A percentile compares a stretch with the other conserved stretches of the same genome.
Evolutionary conservation across 2,113 vertebrate genomes (phyloP).

Genomic region (Bos indicus): DNA sequence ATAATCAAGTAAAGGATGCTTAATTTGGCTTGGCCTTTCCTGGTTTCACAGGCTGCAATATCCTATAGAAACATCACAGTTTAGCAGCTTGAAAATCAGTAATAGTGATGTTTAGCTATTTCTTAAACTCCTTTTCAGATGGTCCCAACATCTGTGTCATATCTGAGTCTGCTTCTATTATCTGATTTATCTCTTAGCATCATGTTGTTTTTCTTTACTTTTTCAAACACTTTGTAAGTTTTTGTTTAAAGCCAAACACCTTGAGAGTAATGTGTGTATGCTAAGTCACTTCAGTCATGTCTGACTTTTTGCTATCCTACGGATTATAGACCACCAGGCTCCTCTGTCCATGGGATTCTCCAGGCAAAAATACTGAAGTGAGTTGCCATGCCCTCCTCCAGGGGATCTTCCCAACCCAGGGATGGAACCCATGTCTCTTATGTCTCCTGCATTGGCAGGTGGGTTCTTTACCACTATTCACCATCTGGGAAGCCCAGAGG

Average conservation of each 20-base stretch:
- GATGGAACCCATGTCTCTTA: not conserved
- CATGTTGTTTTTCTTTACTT: not conserved
- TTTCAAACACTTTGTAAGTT: not conserved
- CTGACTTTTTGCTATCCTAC: not conserved
- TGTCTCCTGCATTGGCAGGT: not conserved
- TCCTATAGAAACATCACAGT: not conserved
- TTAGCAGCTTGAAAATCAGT: not conserved
- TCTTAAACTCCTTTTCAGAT: not conserved
- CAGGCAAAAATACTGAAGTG: not conserved
- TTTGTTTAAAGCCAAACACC: not conserved
- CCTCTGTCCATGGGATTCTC: not conserved
- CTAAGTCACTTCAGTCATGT: not conserved
- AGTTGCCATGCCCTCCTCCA: not conserved
- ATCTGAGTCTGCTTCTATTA: not conserved
- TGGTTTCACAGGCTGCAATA: not conserved
- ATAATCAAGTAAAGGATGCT: not conserved
- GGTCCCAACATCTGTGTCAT: not conserved
- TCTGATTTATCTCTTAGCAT: not conserved
- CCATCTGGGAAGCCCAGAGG: not conserved
- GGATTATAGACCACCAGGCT: not conserved
- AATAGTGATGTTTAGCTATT: not conserved
- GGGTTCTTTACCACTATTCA: not conserved
- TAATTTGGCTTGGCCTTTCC: not conserved
- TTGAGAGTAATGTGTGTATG: not conserved
- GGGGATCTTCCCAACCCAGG: not conserved